Evolutionary conservation across 1,140 invertebrate genomes (phyloP).

Genomic region (Penaeus indicus): DNA sequence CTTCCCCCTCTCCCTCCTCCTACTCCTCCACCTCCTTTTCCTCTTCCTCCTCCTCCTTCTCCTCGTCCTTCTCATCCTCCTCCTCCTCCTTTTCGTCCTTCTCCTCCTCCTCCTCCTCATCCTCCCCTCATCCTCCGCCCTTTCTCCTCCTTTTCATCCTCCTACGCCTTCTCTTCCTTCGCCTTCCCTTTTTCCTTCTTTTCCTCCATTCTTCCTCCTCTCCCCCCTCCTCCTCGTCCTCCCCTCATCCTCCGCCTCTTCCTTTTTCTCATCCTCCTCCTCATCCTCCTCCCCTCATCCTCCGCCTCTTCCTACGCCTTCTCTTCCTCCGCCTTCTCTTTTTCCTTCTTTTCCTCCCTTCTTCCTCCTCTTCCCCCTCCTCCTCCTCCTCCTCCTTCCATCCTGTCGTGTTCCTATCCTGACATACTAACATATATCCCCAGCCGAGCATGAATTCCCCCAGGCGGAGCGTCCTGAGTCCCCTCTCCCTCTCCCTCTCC

Average conservation of each 20-base stretch:
- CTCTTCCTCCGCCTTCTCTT: background rate
- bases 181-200: background rate
- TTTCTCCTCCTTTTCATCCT: background rate
- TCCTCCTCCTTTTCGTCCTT: no score
- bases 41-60: no score
- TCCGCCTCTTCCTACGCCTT: background rate
- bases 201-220: background rate
- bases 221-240: background rate
- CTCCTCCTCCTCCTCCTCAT: no score
- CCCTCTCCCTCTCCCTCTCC: background rate
- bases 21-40: background rate
- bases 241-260: background rate
- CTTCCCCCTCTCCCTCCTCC: no score
- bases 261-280: background rate
- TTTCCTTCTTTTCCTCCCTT: background rate
- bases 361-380: background rate
- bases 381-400: constrained; percentile 16
- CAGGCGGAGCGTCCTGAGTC: background rate
- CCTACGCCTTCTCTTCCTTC: background rate
- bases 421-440: background rate
- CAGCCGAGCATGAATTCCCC: background rate
- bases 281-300: background rate
- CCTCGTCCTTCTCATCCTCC: background rate
- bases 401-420: constrained; percentile 2
- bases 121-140: background rate